These are phyloP conservation scores for Cheracebus regulus DNA, from an alignment of 2,797 vertebrate genomes.

Conservation along the genomic window DNA sequence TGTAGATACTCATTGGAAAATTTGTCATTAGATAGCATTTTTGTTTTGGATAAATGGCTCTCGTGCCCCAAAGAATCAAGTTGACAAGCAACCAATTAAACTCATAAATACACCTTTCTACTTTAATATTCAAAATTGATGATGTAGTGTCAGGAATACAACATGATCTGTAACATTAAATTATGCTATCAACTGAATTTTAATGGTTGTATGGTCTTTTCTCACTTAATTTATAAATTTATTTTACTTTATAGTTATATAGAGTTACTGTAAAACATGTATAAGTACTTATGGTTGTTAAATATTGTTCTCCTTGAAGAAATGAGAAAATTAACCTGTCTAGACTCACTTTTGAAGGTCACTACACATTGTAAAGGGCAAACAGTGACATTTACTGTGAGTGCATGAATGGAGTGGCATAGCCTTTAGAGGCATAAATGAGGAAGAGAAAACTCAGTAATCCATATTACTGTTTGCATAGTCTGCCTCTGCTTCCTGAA, in stretches of 20 bases:
- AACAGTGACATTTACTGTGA: conserved; percentile 12
- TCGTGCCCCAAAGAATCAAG: conserved; percentile 16
- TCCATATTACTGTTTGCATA: neutral
- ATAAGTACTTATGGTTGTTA: neutral
- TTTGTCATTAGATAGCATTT: conserved; percentile 10
- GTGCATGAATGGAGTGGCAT: neutral
- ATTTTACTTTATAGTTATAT: conserved; percentile 5
- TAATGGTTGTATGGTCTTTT: neutral
- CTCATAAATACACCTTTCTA: conserved; percentile 11
- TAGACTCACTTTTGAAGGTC: neutral
- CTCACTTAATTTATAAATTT: neutral
- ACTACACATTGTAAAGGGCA: neutral
- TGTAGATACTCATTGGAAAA: neutral
- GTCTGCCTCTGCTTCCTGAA: neutral
- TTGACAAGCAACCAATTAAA: conserved; percentile 11
- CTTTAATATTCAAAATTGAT: conserved; percentile 28
- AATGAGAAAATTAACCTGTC: neutral
- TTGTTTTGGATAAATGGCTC: conserved; percentile 3
- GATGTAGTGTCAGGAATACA: neutral
- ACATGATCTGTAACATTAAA: neutral
- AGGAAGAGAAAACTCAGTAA: neutral
- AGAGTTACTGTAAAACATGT: neutral
- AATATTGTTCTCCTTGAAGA: neutral
- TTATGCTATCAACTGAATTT: conserved; percentile 8
- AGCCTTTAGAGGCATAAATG: neutral